Evolutionary conservation across 2,113 vertebrate genomes (phyloP).

Genomic region (Paradoxurus hermaphroditus): DNA sequence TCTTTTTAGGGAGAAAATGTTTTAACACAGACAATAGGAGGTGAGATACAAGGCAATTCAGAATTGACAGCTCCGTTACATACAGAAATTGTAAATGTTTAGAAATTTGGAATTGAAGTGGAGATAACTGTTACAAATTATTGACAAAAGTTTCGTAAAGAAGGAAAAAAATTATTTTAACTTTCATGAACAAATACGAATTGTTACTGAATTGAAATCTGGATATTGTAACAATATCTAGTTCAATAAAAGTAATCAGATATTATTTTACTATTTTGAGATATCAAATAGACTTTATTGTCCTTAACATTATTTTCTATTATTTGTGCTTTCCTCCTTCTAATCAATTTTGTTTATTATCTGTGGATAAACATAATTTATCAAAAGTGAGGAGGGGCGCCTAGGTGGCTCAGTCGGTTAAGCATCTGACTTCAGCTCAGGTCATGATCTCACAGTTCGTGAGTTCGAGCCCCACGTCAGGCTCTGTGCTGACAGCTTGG

Average conservation of each 20-base stretch:
- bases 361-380: background rate
- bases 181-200: conserved; percentile 4
- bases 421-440: too few species aligned
- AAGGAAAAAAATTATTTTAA: conserved; percentile 9
- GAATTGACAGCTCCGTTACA: conserved; percentile 26
- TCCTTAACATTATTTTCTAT: background rate
- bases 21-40: conserved; percentile 47
- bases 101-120: conserved; percentile 33
- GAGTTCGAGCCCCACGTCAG: too few species aligned
- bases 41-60: background rate
- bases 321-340: background rate
- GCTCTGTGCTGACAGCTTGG: too few species aligned
- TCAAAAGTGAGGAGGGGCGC: background rate
- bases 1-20: conserved; percentile 35
- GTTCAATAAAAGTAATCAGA: conserved; percentile 4
- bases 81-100: conserved; percentile 16
- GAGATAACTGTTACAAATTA: conserved; percentile 25
- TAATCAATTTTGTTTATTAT: background rate
- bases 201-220: conserved; percentile 30
- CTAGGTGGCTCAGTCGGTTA: too few species aligned
- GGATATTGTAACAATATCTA: background rate
- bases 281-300: background rate
- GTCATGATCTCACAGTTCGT: too few species aligned
- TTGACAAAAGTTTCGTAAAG: conserved; percentile 41
- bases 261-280: conserved; percentile 36